Conservation (phyloP, 2,113 vertebrate genomes). For the Pterocles gutturalis region DNA sequence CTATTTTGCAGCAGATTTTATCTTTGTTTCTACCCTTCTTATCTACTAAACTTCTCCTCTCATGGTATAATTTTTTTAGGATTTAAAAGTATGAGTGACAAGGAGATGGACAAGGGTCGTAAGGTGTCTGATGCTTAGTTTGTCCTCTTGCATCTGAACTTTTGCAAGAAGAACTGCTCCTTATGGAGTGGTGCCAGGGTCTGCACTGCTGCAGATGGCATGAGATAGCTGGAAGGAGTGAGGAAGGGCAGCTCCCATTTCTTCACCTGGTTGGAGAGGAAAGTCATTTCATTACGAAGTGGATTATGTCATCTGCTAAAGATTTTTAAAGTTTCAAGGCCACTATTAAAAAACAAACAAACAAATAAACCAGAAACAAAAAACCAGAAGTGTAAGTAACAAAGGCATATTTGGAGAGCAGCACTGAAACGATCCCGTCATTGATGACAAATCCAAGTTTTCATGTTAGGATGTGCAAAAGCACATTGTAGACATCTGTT, state of each 20-base stretch:
- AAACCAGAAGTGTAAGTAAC: background rate
- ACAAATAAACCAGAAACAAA: too few species aligned
- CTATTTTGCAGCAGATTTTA: rapidly evolving
- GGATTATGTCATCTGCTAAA: background rate
- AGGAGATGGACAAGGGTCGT: background rate
- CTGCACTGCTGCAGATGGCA: rapidly evolving
- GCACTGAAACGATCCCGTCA: slow-evolving; percentile 19
- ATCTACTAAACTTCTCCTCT: background rate
- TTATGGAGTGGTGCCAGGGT: background rate
- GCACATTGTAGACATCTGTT: slow-evolving; percentile 26
- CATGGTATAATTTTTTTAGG: background rate
- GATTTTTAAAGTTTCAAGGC: background rate
- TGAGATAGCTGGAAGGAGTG: background rate
- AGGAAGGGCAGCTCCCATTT: background rate
- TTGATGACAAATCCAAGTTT: slow-evolving; percentile 16
- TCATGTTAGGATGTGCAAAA: slow-evolving; percentile 23
- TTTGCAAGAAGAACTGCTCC: background rate
- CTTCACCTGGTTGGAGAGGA: background rate
- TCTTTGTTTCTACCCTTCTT: background rate
- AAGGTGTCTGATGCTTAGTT: background rate
- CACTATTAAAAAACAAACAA: background rate
- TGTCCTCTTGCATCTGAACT: background rate
- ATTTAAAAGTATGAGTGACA: background rate
- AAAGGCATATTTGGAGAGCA: background rate
- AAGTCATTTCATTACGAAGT: background rate